A percentile compares a stretch with the other conserved stretches of the same genome.
phyloP scores from a whole-genome alignment of 2,888 invertebrate genomes.

The Scelioninae gen. 1 region DNA sequence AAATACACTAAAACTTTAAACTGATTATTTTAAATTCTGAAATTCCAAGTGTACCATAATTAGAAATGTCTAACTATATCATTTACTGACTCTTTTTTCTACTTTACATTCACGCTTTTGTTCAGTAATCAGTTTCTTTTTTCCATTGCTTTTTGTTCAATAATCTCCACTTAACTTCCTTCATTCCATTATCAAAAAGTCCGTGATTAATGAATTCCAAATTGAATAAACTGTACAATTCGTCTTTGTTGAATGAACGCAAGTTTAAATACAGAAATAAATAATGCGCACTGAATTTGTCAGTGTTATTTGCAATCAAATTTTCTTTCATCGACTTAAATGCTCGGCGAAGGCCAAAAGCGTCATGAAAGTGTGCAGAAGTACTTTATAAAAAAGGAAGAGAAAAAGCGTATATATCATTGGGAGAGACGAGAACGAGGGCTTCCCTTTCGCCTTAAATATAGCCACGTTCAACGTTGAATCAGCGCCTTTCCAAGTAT shows the following conservation, averaged over 20 bases:
- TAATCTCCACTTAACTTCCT: not conserved
- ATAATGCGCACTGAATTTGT: slow-evolving; percentile 44
- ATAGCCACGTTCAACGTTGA: slow-evolving; percentile 72
- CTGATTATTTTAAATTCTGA: too few species aligned
- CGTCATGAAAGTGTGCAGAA: slow-evolving; percentile 56
- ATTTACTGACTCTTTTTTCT: too few species aligned
- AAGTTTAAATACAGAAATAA: slow-evolving; percentile 23
- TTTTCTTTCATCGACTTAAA: slow-evolving; percentile 59
- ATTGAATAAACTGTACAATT: slow-evolving; percentile 26
- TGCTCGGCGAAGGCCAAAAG: slow-evolving; percentile 56
- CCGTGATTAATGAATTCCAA: slow-evolving; percentile 11
- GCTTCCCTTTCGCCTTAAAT: slow-evolving; percentile 71
- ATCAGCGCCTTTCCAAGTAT: slow-evolving; percentile 72
- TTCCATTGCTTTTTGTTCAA: not conserved
- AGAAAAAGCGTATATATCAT: slow-evolving; percentile 65
- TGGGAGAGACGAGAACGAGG: slow-evolving; percentile 62
- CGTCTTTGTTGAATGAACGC: slow-evolving; percentile 22
- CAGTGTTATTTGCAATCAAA: slow-evolving; percentile 49
- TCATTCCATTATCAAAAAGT: slow-evolving; percentile 1
- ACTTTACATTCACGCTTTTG: not conserved
- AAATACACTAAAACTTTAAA: too few species aligned
- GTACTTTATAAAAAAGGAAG: slow-evolving; percentile 47
- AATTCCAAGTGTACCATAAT: too few species aligned
- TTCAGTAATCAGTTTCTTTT: not conserved
- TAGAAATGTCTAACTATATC: too few species aligned